phyloP scores from a whole-genome alignment of 2,888 invertebrate genomes.

The Agrotis puta region DNA sequence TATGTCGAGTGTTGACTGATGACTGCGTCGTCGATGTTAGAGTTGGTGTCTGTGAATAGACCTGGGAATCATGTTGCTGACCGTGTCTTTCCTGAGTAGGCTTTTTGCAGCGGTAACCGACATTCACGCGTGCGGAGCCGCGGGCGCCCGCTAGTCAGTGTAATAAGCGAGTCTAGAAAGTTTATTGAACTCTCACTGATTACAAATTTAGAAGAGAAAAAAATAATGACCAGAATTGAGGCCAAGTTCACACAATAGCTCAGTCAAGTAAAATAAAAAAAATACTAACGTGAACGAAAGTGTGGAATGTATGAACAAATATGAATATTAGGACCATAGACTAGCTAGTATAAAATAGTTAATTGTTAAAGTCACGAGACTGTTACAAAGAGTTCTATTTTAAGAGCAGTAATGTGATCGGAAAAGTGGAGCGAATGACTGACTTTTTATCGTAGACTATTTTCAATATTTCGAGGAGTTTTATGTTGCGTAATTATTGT shows the following conservation, averaged over 20 bases:
- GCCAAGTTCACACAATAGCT: constrained; percentile 51
- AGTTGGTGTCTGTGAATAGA: no score
- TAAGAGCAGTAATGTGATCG: constrained; percentile 33
- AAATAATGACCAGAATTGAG: constrained; percentile 25
- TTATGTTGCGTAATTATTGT: neutral
- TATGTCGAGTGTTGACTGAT: no score
- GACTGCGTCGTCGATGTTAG: no score
- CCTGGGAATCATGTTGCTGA: no score
- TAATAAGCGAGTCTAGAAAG: constrained; percentile 33
- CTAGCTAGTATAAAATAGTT: neutral
- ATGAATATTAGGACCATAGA: neutral
- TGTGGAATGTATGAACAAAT: constrained; percentile 5
- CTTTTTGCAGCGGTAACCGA: no score
- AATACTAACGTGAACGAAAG: constrained; percentile 45
- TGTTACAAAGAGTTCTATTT: constrained; percentile 32
- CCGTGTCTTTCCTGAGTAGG: no score
- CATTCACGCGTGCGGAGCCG: no score
- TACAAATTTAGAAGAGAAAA: constrained; percentile 8
- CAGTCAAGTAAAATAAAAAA: constrained; percentile 30
- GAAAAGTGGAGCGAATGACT: constrained; percentile 32
- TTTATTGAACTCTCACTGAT: constrained; percentile 31
- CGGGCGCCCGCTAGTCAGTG: no score
- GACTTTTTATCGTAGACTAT: constrained; percentile 19
- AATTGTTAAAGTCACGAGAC: constrained; percentile 43
- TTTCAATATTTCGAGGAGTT: constrained; percentile 1